Evolutionary conservation across 1,140 invertebrate species (phyloP), one percentile per base, ranked within the genome.

Genomic region (Brachystomella parvula): DNA sequence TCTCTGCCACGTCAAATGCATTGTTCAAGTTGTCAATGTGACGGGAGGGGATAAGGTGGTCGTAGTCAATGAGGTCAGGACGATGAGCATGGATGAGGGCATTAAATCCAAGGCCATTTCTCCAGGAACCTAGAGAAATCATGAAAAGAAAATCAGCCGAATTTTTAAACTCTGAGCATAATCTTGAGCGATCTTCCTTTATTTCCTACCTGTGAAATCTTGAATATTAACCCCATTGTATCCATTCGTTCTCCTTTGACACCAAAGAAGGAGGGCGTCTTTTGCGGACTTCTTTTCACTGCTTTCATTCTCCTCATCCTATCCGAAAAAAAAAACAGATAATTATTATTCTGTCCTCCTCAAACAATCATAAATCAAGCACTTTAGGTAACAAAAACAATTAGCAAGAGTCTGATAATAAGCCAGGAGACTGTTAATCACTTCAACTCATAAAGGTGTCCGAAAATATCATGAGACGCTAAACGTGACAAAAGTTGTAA

Each of bases 271-370:
- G 65, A 99, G 79, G 2, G 96, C 96, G 81, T 99, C 96, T 83
- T 98, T 99, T 63, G 96, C 96, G 2, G 94, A 98, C 80, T 94
- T 96, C 82, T 97, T 97, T 79, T 98, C 96, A 70, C 92, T 94
- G 70, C 90, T 94, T 79, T 95, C 94, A 79, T 97, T 95, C 76
- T 96, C 92, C 81, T 97, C 94, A 79, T 97, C 93, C 89, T 92
- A 76, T 61, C 78, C 74, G 70, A 49, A 66, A 66, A 57, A 28
- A 31, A 58, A 63, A 31, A 35, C 12, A 12, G 3, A 49, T 61
- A 44, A 44, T n/a, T 9, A 44, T 12, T 15, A 15, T 21, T 12
- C 12, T 12, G 21, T 9, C n/a, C n/a, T 6, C 21, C 28, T 9
- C 24, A 2, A 2, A 60, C 58, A 19, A 33, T 33, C 58, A 60